A percentile compares a stretch with the other conserved stretches of the same genome.
These are phyloP conservation scores for Drosophila mulleri DNA, from an alignment of 2,888 invertebrate species.

Conservation along the genomic window DNA sequence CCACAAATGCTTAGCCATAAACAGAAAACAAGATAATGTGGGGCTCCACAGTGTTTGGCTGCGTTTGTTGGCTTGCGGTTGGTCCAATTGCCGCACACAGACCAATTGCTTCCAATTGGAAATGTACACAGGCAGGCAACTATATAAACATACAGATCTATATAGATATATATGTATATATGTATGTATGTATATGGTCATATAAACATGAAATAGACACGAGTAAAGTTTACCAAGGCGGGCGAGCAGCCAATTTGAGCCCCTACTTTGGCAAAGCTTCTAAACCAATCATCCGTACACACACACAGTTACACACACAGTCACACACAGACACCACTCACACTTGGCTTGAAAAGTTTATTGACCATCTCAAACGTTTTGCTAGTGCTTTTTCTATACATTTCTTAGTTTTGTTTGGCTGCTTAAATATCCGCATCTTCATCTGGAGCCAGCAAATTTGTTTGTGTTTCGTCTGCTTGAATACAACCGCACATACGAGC, in stretches of 20 bases:
- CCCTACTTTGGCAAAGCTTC: conserved; percentile 16
- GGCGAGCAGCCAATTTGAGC: conserved; percentile 40
- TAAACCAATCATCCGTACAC: conserved; percentile 38
- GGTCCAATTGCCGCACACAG: conserved; percentile 8
- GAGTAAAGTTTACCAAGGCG: conserved; percentile 25
- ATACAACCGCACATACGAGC: conserved; percentile 46
- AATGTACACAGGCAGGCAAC: conserved; percentile 32
- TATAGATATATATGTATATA: not conserved
- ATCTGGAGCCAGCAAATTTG: conserved; percentile 62
- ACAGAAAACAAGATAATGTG: conserved; percentile 26
- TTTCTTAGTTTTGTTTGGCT: conserved; percentile 51
- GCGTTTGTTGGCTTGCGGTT: conserved; percentile 25
- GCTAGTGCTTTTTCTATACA: conserved; percentile 24
- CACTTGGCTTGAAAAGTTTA: conserved; percentile 45
- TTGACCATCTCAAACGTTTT: conserved; percentile 55
- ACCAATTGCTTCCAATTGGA: conserved; percentile 25
- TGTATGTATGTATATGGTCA: not conserved
- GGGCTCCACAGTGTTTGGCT: conserved; percentile 1
- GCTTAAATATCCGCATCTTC: conserved; percentile 70
- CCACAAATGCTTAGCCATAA: conserved; percentile 37
- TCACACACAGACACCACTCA: conserved; percentile 7
- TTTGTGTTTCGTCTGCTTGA: conserved; percentile 65
- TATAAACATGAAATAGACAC: conserved; percentile 47
- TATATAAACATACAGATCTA: conserved; percentile 4
- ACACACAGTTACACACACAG: conserved; percentile 18